phyloP scores from a whole-genome alignment of 2,888 invertebrate genomes.

The Orthosia gothica region DNA sequence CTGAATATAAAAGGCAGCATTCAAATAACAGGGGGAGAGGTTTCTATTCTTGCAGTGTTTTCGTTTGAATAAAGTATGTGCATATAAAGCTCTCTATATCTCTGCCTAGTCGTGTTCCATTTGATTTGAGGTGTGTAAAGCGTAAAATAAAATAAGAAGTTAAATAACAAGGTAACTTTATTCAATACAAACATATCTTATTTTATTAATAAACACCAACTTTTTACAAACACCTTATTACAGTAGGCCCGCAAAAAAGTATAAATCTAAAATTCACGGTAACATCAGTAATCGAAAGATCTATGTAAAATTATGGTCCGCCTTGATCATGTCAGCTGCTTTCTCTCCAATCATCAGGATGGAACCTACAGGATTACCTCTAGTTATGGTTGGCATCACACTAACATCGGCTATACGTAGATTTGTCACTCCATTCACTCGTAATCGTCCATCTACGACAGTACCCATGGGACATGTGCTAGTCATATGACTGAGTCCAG shows the following conservation, averaged over 20 bases:
- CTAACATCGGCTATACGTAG: slow-evolving; percentile 71
- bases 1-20: neutral
- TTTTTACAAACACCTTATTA: neutral
- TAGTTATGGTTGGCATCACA: slow-evolving; percentile 67
- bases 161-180: slow-evolving; percentile 7
- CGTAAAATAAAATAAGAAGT: neutral
- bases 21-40: slow-evolving; percentile 10
- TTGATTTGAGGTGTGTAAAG: neutral
- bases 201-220: neutral
- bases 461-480: slow-evolving; percentile 74
- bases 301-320: slow-evolving; percentile 54
- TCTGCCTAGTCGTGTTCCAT: neutral
- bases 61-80: neutral
- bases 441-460: slow-evolving; percentile 69
- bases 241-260: neutral
- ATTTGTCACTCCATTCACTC: slow-evolving; percentile 65
- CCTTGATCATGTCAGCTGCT: slow-evolving; percentile 72
- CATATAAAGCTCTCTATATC: neutral
- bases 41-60: neutral
- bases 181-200: neutral
- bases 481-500: slow-evolving; percentile 70
- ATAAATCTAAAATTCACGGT: neutral
- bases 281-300: neutral
- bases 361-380: slow-evolving; percentile 66
- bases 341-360: slow-evolving; percentile 74